phyloP scores from a whole-genome alignment of 1,140 invertebrate genomes.

The Ectropis grisescens region DNA sequence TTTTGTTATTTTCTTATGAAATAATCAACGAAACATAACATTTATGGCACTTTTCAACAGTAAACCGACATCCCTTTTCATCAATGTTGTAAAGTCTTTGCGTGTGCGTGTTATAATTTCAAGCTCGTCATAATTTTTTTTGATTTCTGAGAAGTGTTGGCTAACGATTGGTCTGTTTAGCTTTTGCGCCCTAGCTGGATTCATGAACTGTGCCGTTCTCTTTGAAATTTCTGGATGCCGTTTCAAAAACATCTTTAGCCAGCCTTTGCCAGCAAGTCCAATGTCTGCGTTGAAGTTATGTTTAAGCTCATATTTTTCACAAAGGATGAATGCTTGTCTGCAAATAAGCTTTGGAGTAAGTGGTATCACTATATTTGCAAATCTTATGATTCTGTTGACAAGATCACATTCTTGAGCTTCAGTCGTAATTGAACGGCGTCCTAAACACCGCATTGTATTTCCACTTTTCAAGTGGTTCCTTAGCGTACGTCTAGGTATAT shows the following conservation, averaged over 20 bases:
- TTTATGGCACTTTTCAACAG: too few species aligned
- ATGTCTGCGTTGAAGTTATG: slow-evolving; percentile 10
- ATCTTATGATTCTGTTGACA: slow-evolving; percentile 18
- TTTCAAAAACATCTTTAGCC: slow-evolving; percentile 9
- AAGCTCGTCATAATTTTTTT: slow-evolving; percentile 22
- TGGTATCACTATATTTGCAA: slow-evolving; percentile 21
- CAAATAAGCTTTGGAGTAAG: slow-evolving; percentile 22
- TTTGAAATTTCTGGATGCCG: slow-evolving; percentile 14
- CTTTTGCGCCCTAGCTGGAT: slow-evolving; percentile 41
- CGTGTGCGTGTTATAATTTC: slow-evolving; percentile 28
- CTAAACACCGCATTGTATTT: slow-evolving; percentile 15
- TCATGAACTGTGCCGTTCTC: slow-evolving; percentile 43
- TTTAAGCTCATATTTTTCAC: slow-evolving; percentile 12
- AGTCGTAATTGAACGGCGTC: slow-evolving; percentile 20
- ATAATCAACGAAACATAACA: too few species aligned
- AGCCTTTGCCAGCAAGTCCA: slow-evolving; percentile 11
- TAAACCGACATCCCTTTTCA: slow-evolving; percentile 51
- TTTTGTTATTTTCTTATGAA: too few species aligned
- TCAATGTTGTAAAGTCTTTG: slow-evolving; percentile 51
- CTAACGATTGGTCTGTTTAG: slow-evolving; percentile 37
- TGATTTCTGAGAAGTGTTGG: slow-evolving; percentile 30
- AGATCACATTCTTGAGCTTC: slow-evolving; percentile 21
- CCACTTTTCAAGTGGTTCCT: slow-evolving; percentile 16
- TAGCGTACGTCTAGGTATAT: slow-evolving; percentile 20
- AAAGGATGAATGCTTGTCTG: slow-evolving; percentile 18